Conservation (phyloP, 2,797 vertebrate genomes). For the Amazonetta brasiliensis region DNA sequence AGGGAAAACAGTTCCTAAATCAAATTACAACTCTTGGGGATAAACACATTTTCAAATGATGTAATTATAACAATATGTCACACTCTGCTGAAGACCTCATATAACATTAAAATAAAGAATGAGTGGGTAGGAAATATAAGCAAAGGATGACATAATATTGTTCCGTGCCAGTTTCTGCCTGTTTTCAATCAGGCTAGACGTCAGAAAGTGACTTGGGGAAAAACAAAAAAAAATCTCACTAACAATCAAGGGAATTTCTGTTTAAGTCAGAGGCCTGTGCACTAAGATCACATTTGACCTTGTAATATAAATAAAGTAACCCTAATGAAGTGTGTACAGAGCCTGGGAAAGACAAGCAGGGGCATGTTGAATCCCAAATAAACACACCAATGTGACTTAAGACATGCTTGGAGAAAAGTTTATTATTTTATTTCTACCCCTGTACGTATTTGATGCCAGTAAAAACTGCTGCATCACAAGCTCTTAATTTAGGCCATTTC, state of each 20-base stretch:
- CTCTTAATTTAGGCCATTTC: conserved; percentile 58
- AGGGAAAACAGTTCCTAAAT: conserved; percentile 77
- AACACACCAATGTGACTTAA: conserved; percentile 51
- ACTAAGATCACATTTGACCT: conserved; percentile 57
- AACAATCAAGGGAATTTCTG: conserved; percentile 63
- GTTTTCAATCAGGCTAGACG: conserved; percentile 54
- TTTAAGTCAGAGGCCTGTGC: conserved; percentile 10
- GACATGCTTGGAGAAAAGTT: conserved; percentile 39
- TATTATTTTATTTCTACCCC: conserved; percentile 64
- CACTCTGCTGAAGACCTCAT: conserved; percentile 73
- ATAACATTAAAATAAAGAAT: conserved; percentile 71
- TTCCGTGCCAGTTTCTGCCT: conserved; percentile 62
- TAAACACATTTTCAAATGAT: conserved; percentile 77
- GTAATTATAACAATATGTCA: conserved; percentile 78
- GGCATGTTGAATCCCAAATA: conserved; percentile 38
- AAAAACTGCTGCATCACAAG: conserved; percentile 63
- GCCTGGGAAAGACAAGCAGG: conserved; percentile 45
- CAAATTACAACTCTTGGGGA: conserved; percentile 72
- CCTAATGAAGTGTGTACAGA: conserved; percentile 59
- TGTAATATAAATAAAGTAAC: conserved; percentile 67
- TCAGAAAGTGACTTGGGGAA: conserved; percentile 30
- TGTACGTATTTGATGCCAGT: conserved; percentile 40
- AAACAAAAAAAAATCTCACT: neutral
- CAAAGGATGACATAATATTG: conserved; percentile 72
- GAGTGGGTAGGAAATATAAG: conserved; percentile 74